Percentiles rank a stretch among this genome's conserved stretches.
phyloP scores from a whole-genome alignment of 2,888 invertebrate species.

The Phaedon cochleariae region DNA sequence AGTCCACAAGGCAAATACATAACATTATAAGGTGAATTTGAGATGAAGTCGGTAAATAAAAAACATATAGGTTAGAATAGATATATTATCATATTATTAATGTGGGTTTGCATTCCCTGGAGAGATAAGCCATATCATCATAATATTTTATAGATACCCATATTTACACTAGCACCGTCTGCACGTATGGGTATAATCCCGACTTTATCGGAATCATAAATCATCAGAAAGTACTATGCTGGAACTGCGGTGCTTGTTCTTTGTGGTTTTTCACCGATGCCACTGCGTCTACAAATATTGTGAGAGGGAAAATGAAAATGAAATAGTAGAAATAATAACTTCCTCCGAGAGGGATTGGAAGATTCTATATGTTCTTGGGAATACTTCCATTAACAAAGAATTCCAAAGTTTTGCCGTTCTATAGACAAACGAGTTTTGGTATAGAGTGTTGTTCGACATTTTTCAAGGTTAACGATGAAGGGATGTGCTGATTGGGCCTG shows the following conservation, averaged over 20 bases:
- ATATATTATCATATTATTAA: no score
- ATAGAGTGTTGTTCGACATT: no score
- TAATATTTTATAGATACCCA: conserved; percentile 21
- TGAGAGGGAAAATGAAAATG: background rate
- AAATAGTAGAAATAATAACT: background rate
- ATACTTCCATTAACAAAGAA: no score
- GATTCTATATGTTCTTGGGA: no score
- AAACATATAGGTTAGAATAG: background rate
- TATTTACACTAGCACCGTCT: conserved; percentile 28
- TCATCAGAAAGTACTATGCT: conserved; percentile 16
- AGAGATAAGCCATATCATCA: conserved; percentile 14
- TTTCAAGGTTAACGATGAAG: no score
- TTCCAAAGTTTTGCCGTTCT: no score
- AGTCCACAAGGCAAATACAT: no score
- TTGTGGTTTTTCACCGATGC: conserved; percentile 14
- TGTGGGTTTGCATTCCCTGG: conserved; percentile 7
- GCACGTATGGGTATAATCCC: conserved; percentile 17
- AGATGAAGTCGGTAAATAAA: background rate
- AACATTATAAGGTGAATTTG: no score
- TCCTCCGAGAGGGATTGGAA: no score
- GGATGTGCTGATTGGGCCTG: no score
- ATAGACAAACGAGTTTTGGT: no score
- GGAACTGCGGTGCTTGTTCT: conserved; percentile 4
- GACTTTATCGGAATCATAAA: conserved; percentile 30
- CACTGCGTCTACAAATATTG: background rate